Evolutionary conservation across 2,797 vertebrate genomes (phyloP).

Genomic region (Hipposideros larvatus): DNA sequence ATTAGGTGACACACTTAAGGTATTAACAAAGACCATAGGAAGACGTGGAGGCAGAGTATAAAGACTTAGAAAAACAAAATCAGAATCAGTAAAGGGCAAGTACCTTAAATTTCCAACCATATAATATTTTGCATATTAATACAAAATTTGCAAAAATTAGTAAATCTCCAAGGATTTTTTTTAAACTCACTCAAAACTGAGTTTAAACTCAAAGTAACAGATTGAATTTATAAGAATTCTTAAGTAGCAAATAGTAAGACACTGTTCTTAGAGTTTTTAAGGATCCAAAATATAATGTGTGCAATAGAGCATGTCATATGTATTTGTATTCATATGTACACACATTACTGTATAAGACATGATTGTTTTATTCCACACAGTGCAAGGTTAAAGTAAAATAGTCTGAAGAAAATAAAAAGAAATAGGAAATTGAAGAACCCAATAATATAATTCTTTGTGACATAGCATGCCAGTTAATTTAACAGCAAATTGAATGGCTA

Average conservation of each 20-base stretch:
- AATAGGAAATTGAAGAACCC: slow-evolving; percentile 16
- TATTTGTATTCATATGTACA: background rate
- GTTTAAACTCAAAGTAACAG: slow-evolving; percentile 7
- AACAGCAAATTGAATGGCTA: slow-evolving; percentile 40
- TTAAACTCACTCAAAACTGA: background rate
- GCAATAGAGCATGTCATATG: background rate
- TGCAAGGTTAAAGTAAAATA: slow-evolving; percentile 13
- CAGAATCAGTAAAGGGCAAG: slow-evolving; percentile 33
- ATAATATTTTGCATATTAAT: background rate
- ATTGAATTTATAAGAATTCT: slow-evolving; percentile 27
- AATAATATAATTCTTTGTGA: slow-evolving; percentile 24
- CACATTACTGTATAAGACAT: background rate
- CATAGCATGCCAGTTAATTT: slow-evolving; percentile 36
- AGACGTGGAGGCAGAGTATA: slow-evolving; percentile 59
- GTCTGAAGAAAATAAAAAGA: slow-evolving; percentile 29
- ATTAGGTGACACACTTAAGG: slow-evolving; percentile 85
- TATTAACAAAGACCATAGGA: slow-evolving; percentile 80
- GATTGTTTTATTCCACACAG: background rate
- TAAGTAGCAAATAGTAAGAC: slow-evolving; percentile 28
- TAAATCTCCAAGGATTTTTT: background rate
- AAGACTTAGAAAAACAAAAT: slow-evolving; percentile 42
- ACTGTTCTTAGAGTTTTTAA: background rate
- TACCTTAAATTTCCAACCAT: slow-evolving; percentile 8
- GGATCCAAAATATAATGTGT: background rate
- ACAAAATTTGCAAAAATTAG: background rate